Evolutionary conservation across 1,140 invertebrate genomes (phyloP).

Genomic region (Campoletis sonorensis): DNA sequence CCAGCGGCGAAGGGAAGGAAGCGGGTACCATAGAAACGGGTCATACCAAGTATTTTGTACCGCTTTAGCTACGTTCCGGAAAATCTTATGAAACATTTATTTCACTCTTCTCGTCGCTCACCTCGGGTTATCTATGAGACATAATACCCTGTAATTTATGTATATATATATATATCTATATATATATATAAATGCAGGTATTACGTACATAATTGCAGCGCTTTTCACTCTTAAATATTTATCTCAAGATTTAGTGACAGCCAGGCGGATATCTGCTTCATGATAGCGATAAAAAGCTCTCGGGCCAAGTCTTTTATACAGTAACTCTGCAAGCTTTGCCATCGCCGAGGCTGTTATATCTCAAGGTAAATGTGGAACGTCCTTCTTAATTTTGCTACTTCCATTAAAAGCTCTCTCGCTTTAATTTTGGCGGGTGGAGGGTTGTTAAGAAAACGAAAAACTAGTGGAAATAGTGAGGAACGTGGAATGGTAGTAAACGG

Average conservation of each 20-base stretch:
- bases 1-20: no score
- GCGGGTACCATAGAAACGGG: not conserved
- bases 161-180: conserved; percentile 6
- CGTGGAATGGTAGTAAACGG: conserved; percentile 33
- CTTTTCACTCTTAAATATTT: conserved; percentile 43
- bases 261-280: conserved; percentile 34
- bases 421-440: conserved; percentile 44
- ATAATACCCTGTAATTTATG: not conserved
- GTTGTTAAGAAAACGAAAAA: conserved; percentile 28
- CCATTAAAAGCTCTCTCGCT: conserved; percentile 52
- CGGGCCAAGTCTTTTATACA: not conserved
- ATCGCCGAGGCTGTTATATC: conserved; percentile 27
- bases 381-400: conserved; percentile 54
- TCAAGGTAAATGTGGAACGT: conserved; percentile 48
- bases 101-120: conserved; percentile 8
- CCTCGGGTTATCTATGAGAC: not conserved
- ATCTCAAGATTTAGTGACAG: conserved; percentile 27
- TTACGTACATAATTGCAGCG: conserved; percentile 6
- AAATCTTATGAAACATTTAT: conserved; percentile 39
- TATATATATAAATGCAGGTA: not conserved
- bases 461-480: conserved; percentile 25
- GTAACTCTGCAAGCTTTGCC: not conserved
- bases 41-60: not conserved
- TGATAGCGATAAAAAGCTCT: not conserved
- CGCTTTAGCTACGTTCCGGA: conserved; percentile 6